Conservation (phyloP, 2,113 vertebrate genomes). For the Saimiri boliviensis region DNA sequence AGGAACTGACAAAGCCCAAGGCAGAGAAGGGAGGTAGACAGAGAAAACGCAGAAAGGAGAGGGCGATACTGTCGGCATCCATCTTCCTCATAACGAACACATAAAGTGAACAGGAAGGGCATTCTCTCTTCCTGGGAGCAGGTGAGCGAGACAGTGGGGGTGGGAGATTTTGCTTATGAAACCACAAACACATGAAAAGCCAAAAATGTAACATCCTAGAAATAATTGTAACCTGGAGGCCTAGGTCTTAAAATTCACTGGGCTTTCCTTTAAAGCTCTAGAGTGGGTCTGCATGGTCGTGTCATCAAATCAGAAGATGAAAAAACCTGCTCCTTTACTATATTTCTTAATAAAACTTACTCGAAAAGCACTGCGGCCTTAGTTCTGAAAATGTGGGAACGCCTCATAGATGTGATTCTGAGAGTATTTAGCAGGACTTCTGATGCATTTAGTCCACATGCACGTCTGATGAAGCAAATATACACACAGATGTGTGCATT, state of each 20-base stretch:
- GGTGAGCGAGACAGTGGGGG: background rate
- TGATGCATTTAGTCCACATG: background rate
- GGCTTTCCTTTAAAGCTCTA: background rate
- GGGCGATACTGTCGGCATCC: background rate
- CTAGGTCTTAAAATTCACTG: background rate
- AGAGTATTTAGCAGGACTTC: background rate
- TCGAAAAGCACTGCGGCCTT: background rate
- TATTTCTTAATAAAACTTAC: background rate
- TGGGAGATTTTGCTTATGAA: background rate
- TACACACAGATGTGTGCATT: background rate
- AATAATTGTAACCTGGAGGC: background rate
- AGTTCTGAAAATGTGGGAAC: background rate
- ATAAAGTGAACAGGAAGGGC: background rate
- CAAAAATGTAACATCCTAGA: background rate
- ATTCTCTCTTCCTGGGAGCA: too few relatives aligned
- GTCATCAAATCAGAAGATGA: background rate
- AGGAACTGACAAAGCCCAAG: slow-evolving; percentile 44
- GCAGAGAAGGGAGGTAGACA: slow-evolving; percentile 41
- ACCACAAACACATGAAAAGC: background rate
- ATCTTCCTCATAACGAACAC: background rate
- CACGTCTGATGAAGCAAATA: background rate
- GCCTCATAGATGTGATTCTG: background rate
- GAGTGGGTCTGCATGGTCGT: background rate
- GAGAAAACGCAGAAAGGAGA: background rate
- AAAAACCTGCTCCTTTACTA: background rate